A percentile compares a stretch with the other conserved stretches of the same genome.
Conservation (phyloP, 2,113 vertebrate species). For the Tragelaphus scriptus region DNA sequence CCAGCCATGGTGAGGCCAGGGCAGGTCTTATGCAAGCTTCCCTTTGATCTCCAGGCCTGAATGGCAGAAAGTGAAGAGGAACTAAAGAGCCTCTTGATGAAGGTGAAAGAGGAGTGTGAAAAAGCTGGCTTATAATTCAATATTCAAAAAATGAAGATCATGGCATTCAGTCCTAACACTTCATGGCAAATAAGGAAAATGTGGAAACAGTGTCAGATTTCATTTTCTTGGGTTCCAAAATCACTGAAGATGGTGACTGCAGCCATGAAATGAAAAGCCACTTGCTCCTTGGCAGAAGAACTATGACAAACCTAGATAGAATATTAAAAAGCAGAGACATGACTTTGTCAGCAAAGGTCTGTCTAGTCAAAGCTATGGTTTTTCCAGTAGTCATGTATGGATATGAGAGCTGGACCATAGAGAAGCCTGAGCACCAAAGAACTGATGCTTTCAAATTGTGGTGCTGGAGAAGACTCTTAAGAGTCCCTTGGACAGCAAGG, state of each 20-base stretch:
- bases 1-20: rapidly evolving
- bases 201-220: background rate
- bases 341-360: background rate
- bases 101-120: background rate
- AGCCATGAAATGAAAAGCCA: background rate
- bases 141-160: background rate
- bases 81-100: background rate
- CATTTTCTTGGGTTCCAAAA: background rate
- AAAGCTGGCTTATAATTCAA: background rate
- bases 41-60: background rate
- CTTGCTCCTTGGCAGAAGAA: background rate
- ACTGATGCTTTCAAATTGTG: background rate
- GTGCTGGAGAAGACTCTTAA: background rate
- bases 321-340: background rate
- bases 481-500: background rate
- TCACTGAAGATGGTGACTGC: background rate
- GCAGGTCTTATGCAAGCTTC: background rate
- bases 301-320: rapidly evolving
- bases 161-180: background rate
- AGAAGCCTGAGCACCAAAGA: background rate
- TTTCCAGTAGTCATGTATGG: background rate
- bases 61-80: background rate
- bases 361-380: background rate
- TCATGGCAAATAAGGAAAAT: background rate
- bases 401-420: background rate